Percentiles rank a stretch among this genome's conserved stretches.
phyloP scores from a whole-genome alignment of 2,797 vertebrate species.

The Phrynocephalus forsythii region DNA sequence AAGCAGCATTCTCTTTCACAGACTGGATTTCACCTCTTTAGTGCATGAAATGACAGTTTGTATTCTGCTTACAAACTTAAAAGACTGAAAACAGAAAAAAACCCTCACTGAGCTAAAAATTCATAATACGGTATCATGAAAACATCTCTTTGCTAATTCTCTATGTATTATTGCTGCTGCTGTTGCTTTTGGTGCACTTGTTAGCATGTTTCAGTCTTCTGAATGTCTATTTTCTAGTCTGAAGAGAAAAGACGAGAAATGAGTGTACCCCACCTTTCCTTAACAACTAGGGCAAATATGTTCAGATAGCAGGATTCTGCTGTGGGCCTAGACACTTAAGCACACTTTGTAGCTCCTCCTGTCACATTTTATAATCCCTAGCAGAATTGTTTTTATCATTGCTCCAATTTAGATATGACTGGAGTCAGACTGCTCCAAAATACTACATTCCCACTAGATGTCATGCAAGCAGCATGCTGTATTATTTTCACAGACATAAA shows the following conservation, averaged over 20 bases:
- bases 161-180: neutral
- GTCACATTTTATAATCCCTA: neutral
- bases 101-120: too few relatives aligned
- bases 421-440: slow-evolving; percentile 17
- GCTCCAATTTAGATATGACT: neutral
- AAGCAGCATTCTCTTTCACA: too few relatives aligned
- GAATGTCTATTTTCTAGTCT: neutral
- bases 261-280: neutral
- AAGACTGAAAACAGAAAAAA: too few relatives aligned
- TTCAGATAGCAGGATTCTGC: neutral
- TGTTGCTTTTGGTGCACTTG: neutral
- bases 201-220: neutral
- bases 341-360: neutral
- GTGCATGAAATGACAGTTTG: too few relatives aligned
- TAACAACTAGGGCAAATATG: neutral
- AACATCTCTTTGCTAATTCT: neutral
- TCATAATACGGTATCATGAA: neutral
- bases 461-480: slow-evolving; percentile 47
- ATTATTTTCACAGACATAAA: slow-evolving; percentile 49
- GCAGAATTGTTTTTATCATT: slow-evolving; percentile 29
- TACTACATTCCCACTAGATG: slow-evolving; percentile 35
- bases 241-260: neutral
- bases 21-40: too few relatives aligned
- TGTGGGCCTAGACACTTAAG: slow-evolving; percentile 44
- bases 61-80: too few relatives aligned